Evolutionary conservation across 2,888 invertebrate genomes (phyloP), one percentile per base, ranked within the genome.

Genomic region (Agonopterix alstromeriana): DNA sequence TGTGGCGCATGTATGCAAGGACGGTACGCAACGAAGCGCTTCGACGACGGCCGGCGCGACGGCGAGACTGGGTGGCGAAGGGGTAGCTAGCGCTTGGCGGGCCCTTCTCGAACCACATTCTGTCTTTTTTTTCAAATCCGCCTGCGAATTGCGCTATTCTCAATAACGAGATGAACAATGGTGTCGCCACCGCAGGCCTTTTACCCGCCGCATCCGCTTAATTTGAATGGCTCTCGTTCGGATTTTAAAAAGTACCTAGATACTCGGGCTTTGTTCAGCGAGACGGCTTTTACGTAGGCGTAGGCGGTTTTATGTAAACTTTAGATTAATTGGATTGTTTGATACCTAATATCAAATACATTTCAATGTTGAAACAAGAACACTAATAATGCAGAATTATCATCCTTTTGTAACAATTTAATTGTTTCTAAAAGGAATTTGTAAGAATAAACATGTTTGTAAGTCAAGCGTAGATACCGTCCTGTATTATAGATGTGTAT

Each of bases 81-180:
- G 45, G 10, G 12, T 10, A 35, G 36, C 47, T 43, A 48, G 51
- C 49, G 57, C 57, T 52, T 35, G n/a, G 51, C 43, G 49, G 38
- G 56, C 56, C 46, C 36, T 56, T 50, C 48, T 41, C 47, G 42
- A 49, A 54, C 48, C 51, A n/a, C 53, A 57, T 57, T 59, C 53
- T 57, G 53, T 56, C 52, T 55, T 53, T 43, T 49, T 48, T 51
- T 44, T 47, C 47, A 45, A 52, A 57, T 52, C 48, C 27, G 5
- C 48, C 48, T 54, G 45, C 48, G 49, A 47, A 50, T 50, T 50
- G 51, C 50, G 53, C 54, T 43, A 56, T 57, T 61, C 59, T 53
- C 56, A 53, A 58, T 57, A 56, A 52, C 57, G 55, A 52, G 52
- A 53, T 47, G 60, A 65, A 63, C 57, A 63, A 63, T 60, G 51